Conservation (phyloP, 1,140 invertebrate species). For the Calephelis virginiensis region DNA sequence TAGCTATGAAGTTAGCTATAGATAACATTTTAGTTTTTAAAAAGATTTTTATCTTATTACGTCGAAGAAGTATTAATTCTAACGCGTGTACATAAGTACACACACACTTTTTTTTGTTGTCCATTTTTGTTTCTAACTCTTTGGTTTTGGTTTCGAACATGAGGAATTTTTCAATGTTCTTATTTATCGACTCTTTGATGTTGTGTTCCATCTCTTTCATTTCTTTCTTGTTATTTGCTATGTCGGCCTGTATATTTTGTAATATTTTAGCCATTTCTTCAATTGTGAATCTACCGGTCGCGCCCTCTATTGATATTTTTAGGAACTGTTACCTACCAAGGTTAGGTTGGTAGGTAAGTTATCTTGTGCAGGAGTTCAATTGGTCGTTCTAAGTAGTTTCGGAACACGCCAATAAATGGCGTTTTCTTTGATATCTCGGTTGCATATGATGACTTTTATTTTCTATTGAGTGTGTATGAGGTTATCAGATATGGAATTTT, state of each 20-base stretch:
- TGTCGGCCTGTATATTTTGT: conserved; percentile 27
- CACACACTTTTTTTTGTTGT: conserved; percentile 32
- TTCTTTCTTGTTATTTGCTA: conserved; percentile 26
- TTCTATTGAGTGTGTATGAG: no score
- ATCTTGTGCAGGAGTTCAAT: background rate
- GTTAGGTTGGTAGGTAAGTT: no score
- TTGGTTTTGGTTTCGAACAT: conserved; percentile 23
- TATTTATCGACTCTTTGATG: conserved; percentile 32
- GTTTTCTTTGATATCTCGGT: background rate
- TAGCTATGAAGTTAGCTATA: no score
- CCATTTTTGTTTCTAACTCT: conserved; percentile 30
- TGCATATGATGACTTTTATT: no score
- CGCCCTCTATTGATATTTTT: background rate
- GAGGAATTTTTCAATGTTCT: conserved; percentile 32
- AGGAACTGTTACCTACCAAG: background rate
- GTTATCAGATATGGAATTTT: no score
- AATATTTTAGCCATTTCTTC: conserved; percentile 26
- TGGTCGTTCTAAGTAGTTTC: background rate
- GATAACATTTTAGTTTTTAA: no score
- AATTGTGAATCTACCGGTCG: conserved; percentile 11
- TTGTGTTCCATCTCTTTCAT: conserved; percentile 33
- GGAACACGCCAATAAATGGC: background rate
- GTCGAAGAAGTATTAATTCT: no score
- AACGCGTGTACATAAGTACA: no score
- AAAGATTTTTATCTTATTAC: no score